Evolutionary conservation across 2,888 invertebrate species (phyloP), one percentile per base, ranked within the genome.

Genomic region (Scaptomyza tumidula): DNA sequence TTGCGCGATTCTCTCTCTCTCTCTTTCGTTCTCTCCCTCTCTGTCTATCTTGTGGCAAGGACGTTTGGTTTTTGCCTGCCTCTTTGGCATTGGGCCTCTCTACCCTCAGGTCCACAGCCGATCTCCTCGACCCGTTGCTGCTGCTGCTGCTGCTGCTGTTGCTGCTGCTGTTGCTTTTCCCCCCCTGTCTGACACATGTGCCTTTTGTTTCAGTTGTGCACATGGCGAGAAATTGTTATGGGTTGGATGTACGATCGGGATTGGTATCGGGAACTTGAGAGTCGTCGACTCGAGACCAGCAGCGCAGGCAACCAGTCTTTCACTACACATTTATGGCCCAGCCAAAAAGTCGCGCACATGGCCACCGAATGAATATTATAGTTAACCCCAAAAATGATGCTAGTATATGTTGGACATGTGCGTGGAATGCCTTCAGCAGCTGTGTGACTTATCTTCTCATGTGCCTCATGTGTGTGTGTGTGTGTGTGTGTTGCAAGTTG

Each of bases 241-340:
- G 39, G 24, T 5, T 24, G 24, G 24, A 24, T 24, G 24, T 24
- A 19, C 19, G 19, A 57, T 75, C 46, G 55, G 52, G 48, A 71
- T 71, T 46, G 50, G 29, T 13, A 66, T 41, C 41, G 57, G 63
- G n/a, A 19, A 39, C 11, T 52, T 33, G 54, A 49, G 43, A 43
- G 39, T 39, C 19, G 19, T 19, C 55, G 50, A 49, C 24, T 39
- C 55, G 54, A 49, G 52, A 35, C 49, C 19, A n/a, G n/a, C n/a
- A n/a, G n/a, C n/a, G 35, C 69, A 58, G 74, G 82, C 88, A 76
- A 81, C 74, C 86, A 85, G 82, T 81, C n/a, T n/a, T 81, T 67
- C 78, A 75, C 88, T 83, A 88, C 53, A 86, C 68, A 80, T 87
- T 86, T 85, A 83, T 83, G 86, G 62, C 70, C 59, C 57, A 33